Evolutionary conservation across 1,140 invertebrate genomes (phyloP).

Genomic region (Mactra quadrangularis): DNA sequence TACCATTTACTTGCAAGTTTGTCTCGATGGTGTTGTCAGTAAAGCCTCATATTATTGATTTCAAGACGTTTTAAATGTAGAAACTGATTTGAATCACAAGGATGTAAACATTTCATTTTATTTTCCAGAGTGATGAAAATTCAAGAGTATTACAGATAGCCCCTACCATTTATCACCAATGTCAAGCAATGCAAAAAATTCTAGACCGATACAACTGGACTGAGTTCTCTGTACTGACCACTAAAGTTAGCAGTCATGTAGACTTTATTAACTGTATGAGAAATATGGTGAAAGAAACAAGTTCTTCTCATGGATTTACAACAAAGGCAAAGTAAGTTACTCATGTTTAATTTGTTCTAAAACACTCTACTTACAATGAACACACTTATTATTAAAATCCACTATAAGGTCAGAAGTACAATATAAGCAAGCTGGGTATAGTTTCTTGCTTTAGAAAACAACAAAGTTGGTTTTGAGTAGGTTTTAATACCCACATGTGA

Average conservation of each 20-base stretch:
- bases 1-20: too few relatives aligned
- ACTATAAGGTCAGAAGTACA: background rate
- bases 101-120: too few relatives aligned
- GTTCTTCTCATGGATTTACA: conserved; percentile 44
- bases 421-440: background rate
- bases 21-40: too few relatives aligned
- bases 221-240: conserved; percentile 94
- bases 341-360: background rate
- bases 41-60: too few relatives aligned
- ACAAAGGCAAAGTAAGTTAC: conserved; percentile 55
- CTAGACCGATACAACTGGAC: conserved; percentile 98
- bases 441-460: too few relatives aligned
- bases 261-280: conserved; percentile 97
- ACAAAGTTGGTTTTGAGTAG: too few relatives aligned
- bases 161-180: conserved; percentile 96
- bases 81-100: too few relatives aligned
- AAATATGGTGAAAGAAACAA: conserved; percentile 58
- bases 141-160: conserved; percentile 90
- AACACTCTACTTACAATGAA: background rate
- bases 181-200: conserved; percentile 96
- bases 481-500: too few relatives aligned
- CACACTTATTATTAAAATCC: too few relatives aligned
- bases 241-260: conserved; percentile 95
- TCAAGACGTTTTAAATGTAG: too few relatives aligned
- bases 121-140: conserved; percentile 68